Evolutionary conservation across 2,797 vertebrate species (phyloP), one percentile per base, ranked within the genome.

Genomic region (Ficedula albicollis): DNA sequence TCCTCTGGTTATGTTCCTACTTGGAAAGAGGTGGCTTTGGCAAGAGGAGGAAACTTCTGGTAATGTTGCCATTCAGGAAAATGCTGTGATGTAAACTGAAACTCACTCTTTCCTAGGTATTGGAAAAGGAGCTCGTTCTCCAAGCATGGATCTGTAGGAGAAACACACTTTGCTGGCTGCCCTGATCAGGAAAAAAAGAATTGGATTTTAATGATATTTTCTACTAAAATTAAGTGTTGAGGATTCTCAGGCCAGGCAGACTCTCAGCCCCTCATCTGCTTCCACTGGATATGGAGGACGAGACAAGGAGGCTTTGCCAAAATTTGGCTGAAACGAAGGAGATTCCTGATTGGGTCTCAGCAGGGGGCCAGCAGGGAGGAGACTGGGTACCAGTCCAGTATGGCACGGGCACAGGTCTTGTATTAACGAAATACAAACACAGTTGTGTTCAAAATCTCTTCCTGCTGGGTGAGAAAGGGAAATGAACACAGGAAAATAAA

Each of bases 401-500:
- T 58, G 70, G 44, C 59, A 66, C 0, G 0, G 73, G 18, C 59
- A 74, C 48, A 11, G 43, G 46, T 64, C 56, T 80, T 13, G 30
- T 68, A 54, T 74, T 89, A 90, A 58, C 2, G 1, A 81, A 88
- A 76, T 76, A 52, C 38, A 89, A 86, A 54, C 48, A 43, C 41
- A 56, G 0, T 84, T 84, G 87, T 60, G 46, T 72, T 88, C 70
- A 72, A 79, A 87, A 73, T 70, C 44, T 74, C 87, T 90, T 90
- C 80, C 83, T 91, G 64, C 70, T 86, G 94, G 14, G 54, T 64
- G 43, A 84, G 64, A 89, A 95, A 93, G 26, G 77, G 77, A 86
- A 93, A 43, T 62, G 38, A 96, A 89, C 68, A 76, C 29, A 56
- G 67, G 69, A 59, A 93, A 95, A 91, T 83, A 89, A 91, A 86